Percentiles rank a stretch among this genome's conserved stretches.
These are phyloP conservation scores for Numenius phaeopus DNA, from an alignment of 2,797 vertebrate species.

Conservation along the genomic window DNA sequence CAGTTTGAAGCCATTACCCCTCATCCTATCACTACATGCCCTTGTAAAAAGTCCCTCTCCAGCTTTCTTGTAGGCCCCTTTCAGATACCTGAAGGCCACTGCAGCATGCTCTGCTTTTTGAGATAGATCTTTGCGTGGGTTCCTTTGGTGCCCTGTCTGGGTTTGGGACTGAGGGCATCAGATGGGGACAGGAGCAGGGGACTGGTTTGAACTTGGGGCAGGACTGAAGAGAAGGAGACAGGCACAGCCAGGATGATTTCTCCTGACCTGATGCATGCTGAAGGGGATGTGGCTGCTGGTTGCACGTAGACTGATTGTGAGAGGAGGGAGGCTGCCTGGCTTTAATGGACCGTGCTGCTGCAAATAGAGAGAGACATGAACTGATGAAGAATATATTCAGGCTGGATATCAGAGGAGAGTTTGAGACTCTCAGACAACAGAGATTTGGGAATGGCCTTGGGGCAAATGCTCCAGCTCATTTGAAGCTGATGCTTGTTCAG, in stretches of 20 bases:
- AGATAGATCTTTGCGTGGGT: not conserved
- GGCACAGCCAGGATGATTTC: not conserved
- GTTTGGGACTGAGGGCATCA: not conserved
- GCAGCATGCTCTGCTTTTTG: not conserved
- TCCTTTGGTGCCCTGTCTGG: not conserved
- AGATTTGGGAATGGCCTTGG: conserved; percentile 66
- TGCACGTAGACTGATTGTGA: not conserved
- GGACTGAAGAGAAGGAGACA: not conserved
- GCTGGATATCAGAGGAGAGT: conserved; percentile 45
- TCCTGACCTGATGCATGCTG: not conserved
- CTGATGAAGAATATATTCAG: conserved; percentile 53
- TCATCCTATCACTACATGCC: not conserved
- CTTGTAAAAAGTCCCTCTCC: not conserved
- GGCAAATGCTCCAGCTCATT: conserved; percentile 67
- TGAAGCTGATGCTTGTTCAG: conserved; percentile 65
- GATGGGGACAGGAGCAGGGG: not conserved
- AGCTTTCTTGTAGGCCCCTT: not conserved
- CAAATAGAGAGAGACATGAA: conserved; percentile 48
- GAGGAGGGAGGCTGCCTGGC: not conserved
- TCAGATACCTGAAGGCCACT: not conserved
- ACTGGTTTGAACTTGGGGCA: not conserved
- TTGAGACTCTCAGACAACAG: conserved; percentile 56
- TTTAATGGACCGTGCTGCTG: conserved; percentile 15
- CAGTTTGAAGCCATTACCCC: not conserved
- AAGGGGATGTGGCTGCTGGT: not conserved